Conservation (phyloP, 2,113 vertebrate genomes). For the Chionis minor region DNA sequence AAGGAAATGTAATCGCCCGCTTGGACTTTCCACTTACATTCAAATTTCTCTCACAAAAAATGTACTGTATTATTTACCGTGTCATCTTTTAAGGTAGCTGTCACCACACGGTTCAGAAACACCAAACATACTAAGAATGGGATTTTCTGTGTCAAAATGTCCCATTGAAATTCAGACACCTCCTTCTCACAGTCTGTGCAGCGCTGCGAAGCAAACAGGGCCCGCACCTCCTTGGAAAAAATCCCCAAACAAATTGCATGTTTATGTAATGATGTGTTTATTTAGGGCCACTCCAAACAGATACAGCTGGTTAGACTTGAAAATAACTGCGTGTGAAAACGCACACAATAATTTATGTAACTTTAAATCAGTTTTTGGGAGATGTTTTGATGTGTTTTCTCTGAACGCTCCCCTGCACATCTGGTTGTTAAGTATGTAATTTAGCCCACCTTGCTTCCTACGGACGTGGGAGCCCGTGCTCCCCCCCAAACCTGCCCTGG, state of each 20-base stretch:
- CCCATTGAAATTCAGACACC: constrained; percentile 62
- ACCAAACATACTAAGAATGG: constrained; percentile 45
- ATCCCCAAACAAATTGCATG: constrained; percentile 29
- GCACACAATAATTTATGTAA: constrained; percentile 45
- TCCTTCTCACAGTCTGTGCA: constrained; percentile 69
- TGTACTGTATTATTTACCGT: background rate
- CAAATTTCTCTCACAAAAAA: background rate
- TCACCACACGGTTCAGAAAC: background rate
- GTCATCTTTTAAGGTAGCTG: constrained; percentile 24
- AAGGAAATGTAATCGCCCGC: background rate
- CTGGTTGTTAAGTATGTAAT: background rate
- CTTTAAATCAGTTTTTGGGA: constrained; percentile 5
- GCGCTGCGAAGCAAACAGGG: background rate
- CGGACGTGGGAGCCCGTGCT: background rate
- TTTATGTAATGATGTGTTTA: constrained; percentile 48
- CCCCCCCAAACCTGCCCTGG: background rate
- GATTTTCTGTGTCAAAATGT: constrained; percentile 60
- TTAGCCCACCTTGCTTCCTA: background rate
- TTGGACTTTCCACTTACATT: background rate
- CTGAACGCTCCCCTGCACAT: background rate
- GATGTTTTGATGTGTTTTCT: background rate
- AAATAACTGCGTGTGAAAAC: constrained; percentile 47
- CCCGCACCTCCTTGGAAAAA: constrained; percentile 32
- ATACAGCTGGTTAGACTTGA: constrained; percentile 43
- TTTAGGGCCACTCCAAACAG: constrained; percentile 40